Conservation (phyloP, 2,888 invertebrate genomes). For the Willowsia nigromaculata region DNA sequence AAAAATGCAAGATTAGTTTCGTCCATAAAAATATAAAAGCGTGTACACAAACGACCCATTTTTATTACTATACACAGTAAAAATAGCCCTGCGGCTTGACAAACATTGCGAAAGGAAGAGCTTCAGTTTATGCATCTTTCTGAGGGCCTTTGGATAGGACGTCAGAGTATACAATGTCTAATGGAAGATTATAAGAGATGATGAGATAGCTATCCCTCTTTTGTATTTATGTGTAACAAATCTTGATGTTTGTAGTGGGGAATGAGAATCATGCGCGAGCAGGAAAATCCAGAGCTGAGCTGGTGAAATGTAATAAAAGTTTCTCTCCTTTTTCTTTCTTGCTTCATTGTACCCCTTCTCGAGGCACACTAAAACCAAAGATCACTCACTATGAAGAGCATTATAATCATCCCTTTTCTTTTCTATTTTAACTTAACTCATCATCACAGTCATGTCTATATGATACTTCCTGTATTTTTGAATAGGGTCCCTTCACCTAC, state of each 20-base stretch:
- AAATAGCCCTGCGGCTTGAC: neutral
- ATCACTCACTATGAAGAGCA: neutral
- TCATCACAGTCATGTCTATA: neutral
- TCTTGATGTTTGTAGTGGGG: neutral
- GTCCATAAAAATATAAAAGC: neutral
- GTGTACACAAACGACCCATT: constrained; percentile 9
- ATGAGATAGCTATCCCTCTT: neutral
- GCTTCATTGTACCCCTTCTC: neutral
- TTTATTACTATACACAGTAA: neutral
- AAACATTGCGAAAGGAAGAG: neutral
- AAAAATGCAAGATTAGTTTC: constrained; percentile 37
- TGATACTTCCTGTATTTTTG: neutral
- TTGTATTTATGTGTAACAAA: neutral
- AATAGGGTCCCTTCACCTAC: neutral
- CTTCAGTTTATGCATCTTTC: neutral
- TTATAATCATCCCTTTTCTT: neutral
- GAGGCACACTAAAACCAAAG: neutral
- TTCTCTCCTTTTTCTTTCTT: neutral
- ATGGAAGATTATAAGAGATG: constrained; percentile 20
- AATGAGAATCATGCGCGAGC: neutral
- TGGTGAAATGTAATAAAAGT: constrained; percentile 42
- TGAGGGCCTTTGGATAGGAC: neutral
- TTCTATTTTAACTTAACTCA: neutral
- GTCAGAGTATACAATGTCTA: neutral
- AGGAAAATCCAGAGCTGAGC: neutral